phyloP scores from a whole-genome alignment of 2,888 invertebrate genomes.

The Megalurothrips usitatus region DNA sequence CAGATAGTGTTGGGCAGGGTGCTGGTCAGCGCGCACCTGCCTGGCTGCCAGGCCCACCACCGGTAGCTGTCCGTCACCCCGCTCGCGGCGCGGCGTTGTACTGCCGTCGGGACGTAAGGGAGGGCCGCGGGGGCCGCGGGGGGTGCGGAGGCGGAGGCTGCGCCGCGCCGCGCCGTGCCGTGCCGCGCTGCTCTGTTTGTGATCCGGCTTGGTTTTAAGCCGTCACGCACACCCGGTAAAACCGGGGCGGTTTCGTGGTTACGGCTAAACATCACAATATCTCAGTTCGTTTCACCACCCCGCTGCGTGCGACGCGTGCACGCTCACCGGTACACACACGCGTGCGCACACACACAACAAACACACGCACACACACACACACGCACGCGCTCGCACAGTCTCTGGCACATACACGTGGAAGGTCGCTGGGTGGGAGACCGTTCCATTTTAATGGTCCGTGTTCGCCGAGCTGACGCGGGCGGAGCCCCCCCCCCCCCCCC shows the following conservation, averaged over 20 bases:
- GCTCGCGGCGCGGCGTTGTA: not conserved
- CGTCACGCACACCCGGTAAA: not conserved
- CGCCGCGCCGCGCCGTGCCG: too few species aligned
- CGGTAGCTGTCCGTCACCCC: constrained; percentile 31
- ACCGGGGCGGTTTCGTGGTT: not conserved
- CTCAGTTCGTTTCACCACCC: not conserved
- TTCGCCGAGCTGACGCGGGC: constrained; percentile 9
- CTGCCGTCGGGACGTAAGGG: too few species aligned
- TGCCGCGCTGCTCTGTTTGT: not conserved
- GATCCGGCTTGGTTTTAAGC: not conserved
- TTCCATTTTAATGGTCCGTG: constrained; percentile 24
- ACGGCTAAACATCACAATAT: not conserved
- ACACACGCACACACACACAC: not conserved
- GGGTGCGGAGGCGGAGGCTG: too few species aligned
- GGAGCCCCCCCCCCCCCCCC: too few species aligned
- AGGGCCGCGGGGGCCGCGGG: not conserved
- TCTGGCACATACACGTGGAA: not conserved
- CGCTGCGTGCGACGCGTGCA: not conserved
- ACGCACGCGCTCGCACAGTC: not conserved
- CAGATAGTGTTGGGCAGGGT: too few species aligned
- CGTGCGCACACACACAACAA: not conserved
- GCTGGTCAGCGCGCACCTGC: too few species aligned
- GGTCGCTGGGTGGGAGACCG: not conserved
- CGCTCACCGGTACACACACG: not conserved
- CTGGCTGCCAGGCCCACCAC: not conserved